Conservation (phyloP, 1,140 invertebrate genomes). For the Notospermus geniculatus region DNA sequence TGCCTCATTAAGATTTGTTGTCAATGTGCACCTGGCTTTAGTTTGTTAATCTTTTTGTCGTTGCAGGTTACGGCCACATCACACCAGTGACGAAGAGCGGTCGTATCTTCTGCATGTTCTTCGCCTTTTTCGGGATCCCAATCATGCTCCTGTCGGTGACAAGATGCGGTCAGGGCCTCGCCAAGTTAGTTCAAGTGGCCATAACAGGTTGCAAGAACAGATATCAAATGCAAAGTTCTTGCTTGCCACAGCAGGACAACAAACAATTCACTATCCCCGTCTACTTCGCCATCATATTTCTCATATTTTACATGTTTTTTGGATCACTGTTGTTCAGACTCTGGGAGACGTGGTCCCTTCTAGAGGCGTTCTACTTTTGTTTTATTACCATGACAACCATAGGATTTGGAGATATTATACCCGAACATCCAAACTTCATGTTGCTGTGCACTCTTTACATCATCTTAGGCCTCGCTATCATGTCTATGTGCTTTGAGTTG, state of each 20-base stretch:
- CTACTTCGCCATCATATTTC: neutral
- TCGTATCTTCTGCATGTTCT: conserved; percentile 48
- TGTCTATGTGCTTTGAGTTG: conserved; percentile 5
- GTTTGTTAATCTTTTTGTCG: conserved; percentile 15
- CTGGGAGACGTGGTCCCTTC: neutral
- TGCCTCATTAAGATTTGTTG: too few relatives aligned
- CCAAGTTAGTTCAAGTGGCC: neutral
- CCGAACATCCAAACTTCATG: conserved; percentile 1
- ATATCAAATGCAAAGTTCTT: neutral
- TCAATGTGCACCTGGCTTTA: neutral
- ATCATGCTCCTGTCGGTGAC: conserved; percentile 53
- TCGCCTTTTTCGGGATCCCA: conserved; percentile 48
- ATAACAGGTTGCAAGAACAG: neutral
- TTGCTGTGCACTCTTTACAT: neutral
- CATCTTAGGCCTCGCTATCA: conserved; percentile 4
- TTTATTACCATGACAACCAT: conserved; percentile 8
- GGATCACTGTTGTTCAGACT: conserved; percentile 1
- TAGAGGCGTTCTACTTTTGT: conserved; percentile 10
- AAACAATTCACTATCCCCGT: neutral
- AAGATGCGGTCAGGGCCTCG: conserved; percentile 8
- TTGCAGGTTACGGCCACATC: conserved; percentile 49
- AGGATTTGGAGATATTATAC: conserved; percentile 2
- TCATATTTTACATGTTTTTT: conserved; percentile 7
- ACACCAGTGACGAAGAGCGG: conserved; percentile 47
- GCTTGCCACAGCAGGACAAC: neutral